A percentile compares a stretch with the other conserved stretches of the same genome.
Evolutionary conservation across 2,888 invertebrate species (phyloP).

Genomic region (Poecilus cupreus): DNA sequence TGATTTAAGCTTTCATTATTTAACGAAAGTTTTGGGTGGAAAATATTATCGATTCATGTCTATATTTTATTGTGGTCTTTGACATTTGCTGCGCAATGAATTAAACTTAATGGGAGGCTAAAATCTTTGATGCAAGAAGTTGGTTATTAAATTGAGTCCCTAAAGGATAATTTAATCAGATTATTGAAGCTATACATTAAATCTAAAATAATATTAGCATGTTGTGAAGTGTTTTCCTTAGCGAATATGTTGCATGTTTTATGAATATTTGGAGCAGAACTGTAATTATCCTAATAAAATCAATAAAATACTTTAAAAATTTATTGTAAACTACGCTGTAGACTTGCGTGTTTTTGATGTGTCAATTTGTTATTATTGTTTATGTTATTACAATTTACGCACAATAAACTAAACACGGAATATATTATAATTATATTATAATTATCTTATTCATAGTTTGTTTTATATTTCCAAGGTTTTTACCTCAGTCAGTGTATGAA

Average conservation of each 20-base stretch:
- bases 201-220: not conserved
- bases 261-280: not conserved
- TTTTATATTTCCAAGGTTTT: too few relatives aligned
- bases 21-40: constrained; percentile 17
- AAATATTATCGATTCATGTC: constrained; percentile 17
- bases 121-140: not conserved
- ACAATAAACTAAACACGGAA: too few relatives aligned
- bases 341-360: too few relatives aligned
- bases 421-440: too few relatives aligned
- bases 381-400: too few relatives aligned
- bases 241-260: not conserved
- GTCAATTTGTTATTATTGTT: too few relatives aligned
- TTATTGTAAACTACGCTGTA: not conserved
- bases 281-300: not conserved
- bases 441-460: too few relatives aligned
- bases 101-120: not conserved
- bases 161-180: constrained; percentile 1
- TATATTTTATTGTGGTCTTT: constrained; percentile 43
- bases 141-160: constrained; percentile 25
- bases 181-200: not conserved
- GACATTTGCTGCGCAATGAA: constrained; percentile 22
- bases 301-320: not conserved
- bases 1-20: constrained; percentile 39
- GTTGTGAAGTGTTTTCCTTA: not conserved
- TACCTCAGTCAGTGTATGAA: too few relatives aligned